phyloP scores from a whole-genome alignment of 2,888 invertebrate species.

The Amblyjoppa fuscipennis region DNA sequence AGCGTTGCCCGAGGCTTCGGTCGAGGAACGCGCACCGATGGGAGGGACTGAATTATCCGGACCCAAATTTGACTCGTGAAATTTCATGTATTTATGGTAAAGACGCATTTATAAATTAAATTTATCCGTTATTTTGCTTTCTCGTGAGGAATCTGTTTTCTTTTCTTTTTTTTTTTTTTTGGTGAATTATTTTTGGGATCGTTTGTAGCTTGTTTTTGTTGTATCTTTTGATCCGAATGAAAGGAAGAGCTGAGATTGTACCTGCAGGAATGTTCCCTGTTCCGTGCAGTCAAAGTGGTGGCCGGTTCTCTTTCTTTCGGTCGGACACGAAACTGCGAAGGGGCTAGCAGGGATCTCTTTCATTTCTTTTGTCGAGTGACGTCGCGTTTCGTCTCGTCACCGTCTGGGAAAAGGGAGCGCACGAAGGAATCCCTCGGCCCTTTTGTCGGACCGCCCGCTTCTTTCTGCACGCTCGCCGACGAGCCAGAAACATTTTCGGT shows the following conservation, averaged over 20 bases:
- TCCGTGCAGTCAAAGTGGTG: constrained; percentile 16
- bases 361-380: constrained; percentile 63
- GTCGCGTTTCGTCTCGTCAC: constrained; percentile 60
- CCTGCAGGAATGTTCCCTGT: constrained; percentile 17
- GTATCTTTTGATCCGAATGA: background rate
- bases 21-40: constrained; percentile 34
- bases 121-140: too few relatives aligned
- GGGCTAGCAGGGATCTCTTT: constrained; percentile 40
- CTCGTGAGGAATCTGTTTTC: too few relatives aligned
- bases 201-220: background rate
- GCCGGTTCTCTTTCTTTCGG: constrained; percentile 28
- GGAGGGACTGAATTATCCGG: constrained; percentile 46
- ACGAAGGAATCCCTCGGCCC: constrained; percentile 45
- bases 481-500: constrained; percentile 51
- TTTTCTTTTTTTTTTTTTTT: too few relatives aligned
- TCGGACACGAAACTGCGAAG: constrained; percentile 40
- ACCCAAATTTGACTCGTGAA: constrained; percentile 46
- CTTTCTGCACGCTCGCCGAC: constrained; percentile 54
- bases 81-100: constrained; percentile 21
- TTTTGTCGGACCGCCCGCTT: constrained; percentile 56
- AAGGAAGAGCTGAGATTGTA: background rate
- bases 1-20: background rate
- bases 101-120: too few relatives aligned
- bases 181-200: too few relatives aligned
- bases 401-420: constrained; percentile 29